Evolutionary conservation across 2,113 vertebrate genomes (phyloP).

Genomic region (Gymnorhina tibicen): DNA sequence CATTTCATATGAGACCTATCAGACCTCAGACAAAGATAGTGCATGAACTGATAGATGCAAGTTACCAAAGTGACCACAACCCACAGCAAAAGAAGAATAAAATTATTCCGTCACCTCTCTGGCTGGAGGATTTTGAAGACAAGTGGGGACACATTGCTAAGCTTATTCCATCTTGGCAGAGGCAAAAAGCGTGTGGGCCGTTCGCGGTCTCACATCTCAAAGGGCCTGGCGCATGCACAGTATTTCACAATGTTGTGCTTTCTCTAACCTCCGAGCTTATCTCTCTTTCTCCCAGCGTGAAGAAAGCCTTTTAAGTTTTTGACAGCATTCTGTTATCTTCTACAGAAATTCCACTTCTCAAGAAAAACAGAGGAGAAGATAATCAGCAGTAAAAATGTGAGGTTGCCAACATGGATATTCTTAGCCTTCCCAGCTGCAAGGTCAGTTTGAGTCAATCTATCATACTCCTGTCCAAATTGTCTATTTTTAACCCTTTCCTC

Average conservation of each 20-base stretch:
- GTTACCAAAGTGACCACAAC: not conserved
- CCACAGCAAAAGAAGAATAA: not conserved
- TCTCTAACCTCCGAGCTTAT: not conserved
- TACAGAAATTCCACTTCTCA: not conserved
- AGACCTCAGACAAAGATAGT: not conserved
- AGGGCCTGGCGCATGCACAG: fast-evolving
- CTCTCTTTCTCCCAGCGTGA: not conserved
- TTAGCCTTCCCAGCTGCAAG: not conserved
- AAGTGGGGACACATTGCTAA: not conserved
- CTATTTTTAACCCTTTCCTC: not conserved
- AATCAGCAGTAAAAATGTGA: not conserved
- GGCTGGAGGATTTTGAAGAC: not conserved
- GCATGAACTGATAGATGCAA: not conserved
- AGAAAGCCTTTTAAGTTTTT: not conserved
- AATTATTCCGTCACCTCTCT: not conserved
- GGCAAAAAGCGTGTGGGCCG: fast-evolving
- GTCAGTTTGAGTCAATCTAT: not conserved
- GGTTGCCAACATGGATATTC: not conserved
- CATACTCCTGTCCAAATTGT: not conserved
- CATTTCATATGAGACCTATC: not conserved
- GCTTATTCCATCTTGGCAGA: not conserved
- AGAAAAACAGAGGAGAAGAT: not conserved
- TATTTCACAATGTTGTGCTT: not conserved
- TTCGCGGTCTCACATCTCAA: not conserved
- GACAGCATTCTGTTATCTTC: not conserved